Conservation (phyloP, 2,797 vertebrate genomes). For the Poeciliopsis presidionis region DNA sequence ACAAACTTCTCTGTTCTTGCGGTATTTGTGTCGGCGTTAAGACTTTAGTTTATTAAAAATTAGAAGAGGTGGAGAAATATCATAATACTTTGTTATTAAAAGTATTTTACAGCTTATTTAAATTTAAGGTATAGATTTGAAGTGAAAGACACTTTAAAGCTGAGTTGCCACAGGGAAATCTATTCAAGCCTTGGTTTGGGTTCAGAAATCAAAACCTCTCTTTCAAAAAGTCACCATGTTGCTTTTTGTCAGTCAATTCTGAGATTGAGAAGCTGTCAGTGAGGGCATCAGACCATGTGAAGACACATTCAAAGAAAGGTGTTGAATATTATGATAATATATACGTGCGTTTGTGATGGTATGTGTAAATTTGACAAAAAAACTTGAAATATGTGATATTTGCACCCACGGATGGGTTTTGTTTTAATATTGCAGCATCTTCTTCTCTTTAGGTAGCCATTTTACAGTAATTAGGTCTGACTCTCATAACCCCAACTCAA, state of each 20-base stretch:
- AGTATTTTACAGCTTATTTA: slow-evolving; percentile 15
- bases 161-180: slow-evolving; percentile 9
- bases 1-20: neutral
- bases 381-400: slow-evolving; percentile 35
- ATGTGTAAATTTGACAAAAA: slow-evolving; percentile 8
- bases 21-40: neutral
- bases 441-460: slow-evolving; percentile 33
- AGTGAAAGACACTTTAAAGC: slow-evolving; percentile 9
- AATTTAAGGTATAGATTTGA: neutral
- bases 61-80: neutral
- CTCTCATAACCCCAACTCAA: slow-evolving; percentile 36
- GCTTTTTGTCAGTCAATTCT: slow-evolving; percentile 18
- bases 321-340: slow-evolving; percentile 6
- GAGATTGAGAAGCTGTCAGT: slow-evolving; percentile 58
- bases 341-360: neutral
- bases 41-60: neutral
- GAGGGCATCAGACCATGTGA: slow-evolving; percentile 12
- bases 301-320: slow-evolving; percentile 10
- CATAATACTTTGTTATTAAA: neutral
- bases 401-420: slow-evolving; percentile 36
- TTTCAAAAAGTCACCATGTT: slow-evolving; percentile 6
- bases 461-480: slow-evolving; percentile 51
- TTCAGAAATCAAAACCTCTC: slow-evolving; percentile 22
- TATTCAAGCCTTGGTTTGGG: neutral
- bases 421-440: slow-evolving; percentile 29